phyloP scores from a whole-genome alignment of 2,113 vertebrate genomes.

The Ptilonorhynchus violaceus region DNA sequence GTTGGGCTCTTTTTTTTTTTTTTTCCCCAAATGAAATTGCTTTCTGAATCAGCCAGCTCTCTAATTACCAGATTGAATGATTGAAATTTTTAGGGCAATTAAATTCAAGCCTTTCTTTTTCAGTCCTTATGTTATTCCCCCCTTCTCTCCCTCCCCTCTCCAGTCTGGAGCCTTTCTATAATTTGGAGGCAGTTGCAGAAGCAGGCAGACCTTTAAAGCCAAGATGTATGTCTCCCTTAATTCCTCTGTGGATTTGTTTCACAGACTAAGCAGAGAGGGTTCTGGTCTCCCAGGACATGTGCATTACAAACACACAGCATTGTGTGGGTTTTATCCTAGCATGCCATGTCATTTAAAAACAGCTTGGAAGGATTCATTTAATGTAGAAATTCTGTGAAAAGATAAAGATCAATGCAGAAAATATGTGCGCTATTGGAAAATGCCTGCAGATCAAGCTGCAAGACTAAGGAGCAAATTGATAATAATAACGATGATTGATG shows the following conservation, averaged over 20 bases:
- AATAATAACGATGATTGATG: constrained; percentile 20
- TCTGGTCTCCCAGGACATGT: background rate
- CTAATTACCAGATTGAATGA: constrained; percentile 68
- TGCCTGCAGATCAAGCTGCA: background rate
- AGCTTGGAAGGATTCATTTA: background rate
- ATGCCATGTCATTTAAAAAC: constrained; percentile 8
- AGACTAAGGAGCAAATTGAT: constrained; percentile 6
- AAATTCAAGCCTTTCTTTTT: constrained; percentile 58
- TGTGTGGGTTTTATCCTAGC: constrained; percentile 33
- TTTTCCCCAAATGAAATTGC: constrained; percentile 51
- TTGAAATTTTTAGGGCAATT: constrained; percentile 71
- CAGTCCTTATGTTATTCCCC: constrained; percentile 35
- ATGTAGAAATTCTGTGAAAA: background rate
- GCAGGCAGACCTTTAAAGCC: constrained; percentile 59
- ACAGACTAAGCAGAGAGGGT: constrained; percentile 14
- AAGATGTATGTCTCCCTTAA: constrained; percentile 52
- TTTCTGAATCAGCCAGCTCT: constrained; percentile 44
- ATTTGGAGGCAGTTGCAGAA: constrained; percentile 69
- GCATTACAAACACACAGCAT: background rate
- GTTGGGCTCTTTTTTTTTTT: background rate
- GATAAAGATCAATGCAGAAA: constrained; percentile 22
- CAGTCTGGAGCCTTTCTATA: constrained; percentile 67
- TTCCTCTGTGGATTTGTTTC: constrained; percentile 54
- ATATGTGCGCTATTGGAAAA: background rate
- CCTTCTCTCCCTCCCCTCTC: constrained; percentile 27